Conservation (phyloP, 1,140 invertebrate genomes). For the Drosophila ironensis region DNA sequence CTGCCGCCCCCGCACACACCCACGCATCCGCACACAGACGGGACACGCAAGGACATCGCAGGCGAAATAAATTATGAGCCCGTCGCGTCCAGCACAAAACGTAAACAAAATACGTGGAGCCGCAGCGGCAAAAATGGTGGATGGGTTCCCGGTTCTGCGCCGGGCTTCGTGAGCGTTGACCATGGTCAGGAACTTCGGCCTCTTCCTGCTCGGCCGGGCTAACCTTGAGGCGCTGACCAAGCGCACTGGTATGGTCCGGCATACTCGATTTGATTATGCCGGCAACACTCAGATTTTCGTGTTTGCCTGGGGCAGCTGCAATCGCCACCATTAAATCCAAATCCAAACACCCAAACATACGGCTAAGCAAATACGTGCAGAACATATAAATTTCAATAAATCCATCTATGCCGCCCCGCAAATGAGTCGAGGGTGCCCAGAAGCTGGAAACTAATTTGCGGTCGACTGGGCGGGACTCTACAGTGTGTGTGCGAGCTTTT, state of each 20-base stretch:
- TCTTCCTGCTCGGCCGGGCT: background rate
- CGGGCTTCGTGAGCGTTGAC: slow-evolving; percentile 54
- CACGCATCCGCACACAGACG: background rate
- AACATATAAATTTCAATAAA: slow-evolving; percentile 53
- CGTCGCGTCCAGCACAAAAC: slow-evolving; percentile 66
- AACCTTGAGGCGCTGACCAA: slow-evolving; percentile 38
- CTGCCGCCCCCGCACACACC: background rate
- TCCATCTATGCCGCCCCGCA: slow-evolving; percentile 47
- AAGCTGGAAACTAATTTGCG: slow-evolving; percentile 66
- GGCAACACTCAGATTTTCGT: slow-evolving; percentile 1
- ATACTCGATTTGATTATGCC: slow-evolving; percentile 31
- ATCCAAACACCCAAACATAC: slow-evolving; percentile 53
- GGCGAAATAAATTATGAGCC: slow-evolving; percentile 73
- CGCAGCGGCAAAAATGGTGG: background rate
- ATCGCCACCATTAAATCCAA: slow-evolving; percentile 58
- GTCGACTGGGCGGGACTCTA: slow-evolving; percentile 15
- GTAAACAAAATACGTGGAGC: slow-evolving; percentile 63
- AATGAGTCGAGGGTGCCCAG: slow-evolving; percentile 23
- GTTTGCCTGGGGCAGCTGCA: slow-evolving; percentile 55
- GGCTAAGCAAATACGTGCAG: slow-evolving; percentile 37
- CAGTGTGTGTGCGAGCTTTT: slow-evolving; percentile 5
- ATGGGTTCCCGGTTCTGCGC: too few species aligned
- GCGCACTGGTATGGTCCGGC: slow-evolving; percentile 1
- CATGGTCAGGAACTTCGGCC: slow-evolving; percentile 52
- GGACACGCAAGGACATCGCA: slow-evolving; percentile 63